These are phyloP conservation scores for Eilema sororculum DNA, from an alignment of 2,888 invertebrate species.

Conservation along the genomic window DNA sequence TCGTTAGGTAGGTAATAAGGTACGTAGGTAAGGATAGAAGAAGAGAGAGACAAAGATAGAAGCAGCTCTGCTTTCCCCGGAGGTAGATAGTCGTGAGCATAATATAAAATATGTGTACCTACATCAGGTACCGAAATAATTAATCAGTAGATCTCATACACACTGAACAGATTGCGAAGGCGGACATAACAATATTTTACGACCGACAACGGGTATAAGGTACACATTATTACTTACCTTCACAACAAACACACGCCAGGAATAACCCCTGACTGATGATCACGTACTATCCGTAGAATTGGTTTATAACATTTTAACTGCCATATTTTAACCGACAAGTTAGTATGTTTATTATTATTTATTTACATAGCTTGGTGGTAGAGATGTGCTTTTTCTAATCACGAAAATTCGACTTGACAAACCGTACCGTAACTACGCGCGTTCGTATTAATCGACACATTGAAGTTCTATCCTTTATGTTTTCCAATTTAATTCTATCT, in stretches of 20 bases:
- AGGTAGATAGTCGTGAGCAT: too few species aligned
- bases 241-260: conserved; percentile 27
- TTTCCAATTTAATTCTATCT: too few species aligned
- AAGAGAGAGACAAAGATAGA: too few species aligned
- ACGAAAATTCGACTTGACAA: not conserved
- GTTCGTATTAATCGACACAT: too few species aligned
- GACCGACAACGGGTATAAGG: conserved; percentile 8
- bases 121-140: not conserved
- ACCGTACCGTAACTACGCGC: too few species aligned
- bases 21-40: too few species aligned
- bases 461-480: too few species aligned
- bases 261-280: conserved; percentile 40
- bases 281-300: conserved; percentile 19
- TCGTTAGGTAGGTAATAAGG: too few species aligned
- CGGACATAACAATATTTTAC: conserved; percentile 27
- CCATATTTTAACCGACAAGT: not conserved
- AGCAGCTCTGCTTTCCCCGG: too few species aligned
- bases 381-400: not conserved
- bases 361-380: not conserved
- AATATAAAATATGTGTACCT: too few species aligned
- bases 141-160: not conserved
- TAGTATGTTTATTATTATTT: not conserved
- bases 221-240: conserved; percentile 31
- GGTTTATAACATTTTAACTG: conserved; percentile 23
- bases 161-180: not conserved